These are phyloP conservation scores for Erpetoichthys calabaricus DNA, from an alignment of 2,797 vertebrate genomes.

Conservation along the genomic window DNA sequence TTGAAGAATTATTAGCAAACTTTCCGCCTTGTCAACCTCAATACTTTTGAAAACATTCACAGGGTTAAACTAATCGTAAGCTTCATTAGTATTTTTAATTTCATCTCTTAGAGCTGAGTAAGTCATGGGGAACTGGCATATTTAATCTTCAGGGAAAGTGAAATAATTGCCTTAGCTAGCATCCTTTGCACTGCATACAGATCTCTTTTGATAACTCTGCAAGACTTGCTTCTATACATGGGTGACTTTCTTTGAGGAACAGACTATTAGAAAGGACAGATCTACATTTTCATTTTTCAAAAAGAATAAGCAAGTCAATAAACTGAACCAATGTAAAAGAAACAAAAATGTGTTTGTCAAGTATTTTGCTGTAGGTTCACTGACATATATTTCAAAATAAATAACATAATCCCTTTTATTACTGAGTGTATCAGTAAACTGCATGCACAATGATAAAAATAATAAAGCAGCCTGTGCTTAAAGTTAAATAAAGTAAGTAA, in stretches of 20 bases:
- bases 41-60: constrained; percentile 5
- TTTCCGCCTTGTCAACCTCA: constrained; percentile 6
- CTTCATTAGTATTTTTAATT: constrained; percentile 16
- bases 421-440: too few species aligned
- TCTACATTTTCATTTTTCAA: too few species aligned
- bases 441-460: too few species aligned
- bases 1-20: constrained; percentile 3
- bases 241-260: too few species aligned
- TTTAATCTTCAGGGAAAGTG: constrained; percentile 9
- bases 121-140: constrained; percentile 5
- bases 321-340: neutral
- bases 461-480: too few species aligned
- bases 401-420: too few species aligned
- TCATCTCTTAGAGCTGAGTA: constrained; percentile 13
- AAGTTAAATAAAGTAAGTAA: too few species aligned
- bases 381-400: too few species aligned
- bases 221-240: neutral
- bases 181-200: constrained; percentile 5
- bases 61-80: constrained; percentile 12
- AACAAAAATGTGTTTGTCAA: too few species aligned
- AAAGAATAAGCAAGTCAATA: neutral
- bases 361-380: too few species aligned
- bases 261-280: too few species aligned
- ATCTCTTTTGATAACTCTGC: constrained; percentile 7
- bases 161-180: constrained; percentile 5